phyloP scores from a whole-genome alignment of 2,113 vertebrate genomes.

The Caretta caretta region DNA sequence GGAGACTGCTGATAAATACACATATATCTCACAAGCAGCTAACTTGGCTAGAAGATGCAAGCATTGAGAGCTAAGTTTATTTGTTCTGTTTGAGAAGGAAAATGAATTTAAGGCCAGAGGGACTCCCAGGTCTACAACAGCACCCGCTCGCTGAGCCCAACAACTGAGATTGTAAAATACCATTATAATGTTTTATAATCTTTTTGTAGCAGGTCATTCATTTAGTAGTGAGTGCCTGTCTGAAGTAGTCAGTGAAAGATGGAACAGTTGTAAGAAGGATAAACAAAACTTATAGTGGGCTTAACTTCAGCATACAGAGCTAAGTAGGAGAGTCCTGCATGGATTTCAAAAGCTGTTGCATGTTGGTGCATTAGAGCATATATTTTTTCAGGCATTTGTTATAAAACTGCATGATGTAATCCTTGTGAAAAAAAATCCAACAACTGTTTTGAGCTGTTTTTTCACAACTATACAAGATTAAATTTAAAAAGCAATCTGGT shows the following conservation, averaged over 20 bases:
- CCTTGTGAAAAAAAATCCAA: neutral
- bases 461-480: neutral
- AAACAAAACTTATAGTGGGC: neutral
- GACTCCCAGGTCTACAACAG: no score
- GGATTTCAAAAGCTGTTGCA: neutral
- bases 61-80: no score
- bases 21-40: no score
- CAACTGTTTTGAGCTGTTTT: neutral
- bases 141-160: no score
- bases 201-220: no score
- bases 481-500: rapidly evolving
- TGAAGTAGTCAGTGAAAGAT: neutral
- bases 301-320: no score
- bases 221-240: no score
- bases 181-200: neutral
- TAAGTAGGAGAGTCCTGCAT: neutral
- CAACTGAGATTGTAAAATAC: neutral
- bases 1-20: no score
- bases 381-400: neutral
- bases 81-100: no score
- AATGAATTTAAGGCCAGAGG: no score
- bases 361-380: neutral
- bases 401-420: neutral
- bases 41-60: no score
- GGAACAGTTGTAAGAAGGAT: neutral